These are phyloP conservation scores for Ceratina japonica DNA, from an alignment of 1,140 invertebrate genomes.

Conservation along the genomic window DNA sequence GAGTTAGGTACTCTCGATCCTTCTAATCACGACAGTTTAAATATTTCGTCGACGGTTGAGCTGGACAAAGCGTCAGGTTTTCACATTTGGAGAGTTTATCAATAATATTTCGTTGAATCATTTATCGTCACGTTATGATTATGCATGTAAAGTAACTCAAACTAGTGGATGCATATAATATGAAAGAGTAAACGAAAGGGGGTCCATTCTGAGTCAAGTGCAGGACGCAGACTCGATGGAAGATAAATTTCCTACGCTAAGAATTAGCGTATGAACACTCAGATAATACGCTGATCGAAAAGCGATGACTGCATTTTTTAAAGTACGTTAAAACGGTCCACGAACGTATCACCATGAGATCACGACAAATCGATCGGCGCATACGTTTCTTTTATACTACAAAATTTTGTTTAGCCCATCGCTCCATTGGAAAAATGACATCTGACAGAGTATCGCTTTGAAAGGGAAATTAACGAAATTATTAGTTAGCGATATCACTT, in stretches of 20 bases:
- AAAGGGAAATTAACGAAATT: constrained; percentile 15
- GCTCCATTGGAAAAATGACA: not conserved
- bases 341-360: not conserved
- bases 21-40: constrained; percentile 14
- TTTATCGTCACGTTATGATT: constrained; percentile 66
- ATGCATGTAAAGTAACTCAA: constrained; percentile 59
- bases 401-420: not conserved
- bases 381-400: not conserved
- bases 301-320: constrained; percentile 15
- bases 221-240: constrained; percentile 64
- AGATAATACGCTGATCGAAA: constrained; percentile 2
- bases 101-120: constrained; percentile 69
- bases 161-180: constrained; percentile 45
- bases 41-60: constrained; percentile 21
- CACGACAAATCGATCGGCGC: not conserved
- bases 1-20: constrained; percentile 68
- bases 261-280: constrained; percentile 17
- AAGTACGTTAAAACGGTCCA: not conserved
- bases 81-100: constrained; percentile 72
- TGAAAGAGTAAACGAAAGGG: constrained; percentile 9
- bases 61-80: constrained; percentile 57
- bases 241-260: constrained; percentile 37
- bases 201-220: constrained; percentile 62
- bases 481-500: constrained; percentile 37
- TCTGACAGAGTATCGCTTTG: not conserved